Base-by-base conservation (phyloP, 2,113 vertebrate species). In the Gorsachius goisagi region DNA sequence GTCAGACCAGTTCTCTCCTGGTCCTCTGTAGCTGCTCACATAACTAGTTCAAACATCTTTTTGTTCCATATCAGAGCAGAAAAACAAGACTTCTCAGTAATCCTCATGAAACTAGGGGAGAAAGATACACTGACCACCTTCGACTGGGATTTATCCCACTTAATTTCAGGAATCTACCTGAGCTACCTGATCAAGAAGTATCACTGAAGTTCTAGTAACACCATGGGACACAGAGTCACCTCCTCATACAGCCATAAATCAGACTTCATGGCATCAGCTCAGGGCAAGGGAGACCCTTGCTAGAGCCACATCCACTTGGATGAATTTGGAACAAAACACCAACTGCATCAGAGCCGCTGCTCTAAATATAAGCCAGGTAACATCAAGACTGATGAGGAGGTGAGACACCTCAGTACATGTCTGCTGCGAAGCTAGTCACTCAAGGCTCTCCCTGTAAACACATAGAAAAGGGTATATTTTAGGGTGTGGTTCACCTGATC, bases 201-300 rank as follows among this genome's bases (percentile, higher is more conserved):
- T 21, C 53, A 11, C 49, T 73, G 45, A 69, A 23, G 33, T 44
- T 88, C 23, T 9, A 75, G 4, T 8, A 72, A 8, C 63, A 68
- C 21, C 10, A 9, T 3, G 21, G 47, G 47, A 41, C 15, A 41
- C 3, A 35, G 11, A 4, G 24, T 3, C 3, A 4, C 37, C n/a
- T 50, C 32, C 22, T 19, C 11, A 32, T 13, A 49, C 5, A 87
- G 53, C 9, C 0, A 4, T 49, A 53, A 79, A 67, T 76, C 47
- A 72, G 12, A 71, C 9, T 19, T 60, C 12, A n/a, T 11, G 22
- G 28, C 49, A 90, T 33, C 60, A 85, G 64, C 11, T 56, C 32
- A n/a, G 18, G 37, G 37, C 35, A 19, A 67, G 53, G 27, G 35
- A 75, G 15, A 53, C 15, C 12, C 5, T 2, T 2, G 1, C 35